Evolutionary conservation across 1,140 invertebrate genomes (phyloP).

Genomic region (Zaprionus inermis): DNA sequence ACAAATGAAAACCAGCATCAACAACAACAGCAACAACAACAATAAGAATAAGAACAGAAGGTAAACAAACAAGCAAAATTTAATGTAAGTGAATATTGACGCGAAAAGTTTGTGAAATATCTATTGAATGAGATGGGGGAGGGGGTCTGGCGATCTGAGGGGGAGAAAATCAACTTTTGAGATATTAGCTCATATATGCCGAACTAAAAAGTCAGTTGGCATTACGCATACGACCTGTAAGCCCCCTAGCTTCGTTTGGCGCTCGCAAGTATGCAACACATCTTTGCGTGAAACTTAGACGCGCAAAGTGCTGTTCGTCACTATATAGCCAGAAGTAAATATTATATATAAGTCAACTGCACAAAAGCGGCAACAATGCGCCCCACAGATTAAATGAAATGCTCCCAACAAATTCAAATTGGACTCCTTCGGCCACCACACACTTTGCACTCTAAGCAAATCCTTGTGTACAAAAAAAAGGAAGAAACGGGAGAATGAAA

Average conservation of each 20-base stretch:
- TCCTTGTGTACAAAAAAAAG: not conserved
- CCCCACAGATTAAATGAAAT: conserved; percentile 54
- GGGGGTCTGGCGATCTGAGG: no score
- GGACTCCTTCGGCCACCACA: not conserved
- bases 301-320: no score
- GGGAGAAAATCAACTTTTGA: conserved; percentile 1
- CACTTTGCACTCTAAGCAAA: not conserved
- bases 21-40: not conserved
- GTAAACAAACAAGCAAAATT: conserved; percentile 25
- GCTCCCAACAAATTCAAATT: conserved; percentile 22
- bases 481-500: not conserved
- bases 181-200: not conserved
- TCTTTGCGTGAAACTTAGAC: no score
- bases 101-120: conserved; percentile 20
- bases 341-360: not conserved
- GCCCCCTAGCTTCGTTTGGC: no score
- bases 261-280: no score
- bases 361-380: not conserved
- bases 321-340: no score
- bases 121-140: not conserved
- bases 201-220: not conserved
- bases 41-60: conserved; percentile 25
- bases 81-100: conserved; percentile 33
- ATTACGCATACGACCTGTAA: not conserved
- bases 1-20: not conserved